A percentile compares a stretch with the other conserved stretches of the same genome.
phyloP scores from a whole-genome alignment of 1,140 invertebrate species.

The Drosophila oshimai region DNA sequence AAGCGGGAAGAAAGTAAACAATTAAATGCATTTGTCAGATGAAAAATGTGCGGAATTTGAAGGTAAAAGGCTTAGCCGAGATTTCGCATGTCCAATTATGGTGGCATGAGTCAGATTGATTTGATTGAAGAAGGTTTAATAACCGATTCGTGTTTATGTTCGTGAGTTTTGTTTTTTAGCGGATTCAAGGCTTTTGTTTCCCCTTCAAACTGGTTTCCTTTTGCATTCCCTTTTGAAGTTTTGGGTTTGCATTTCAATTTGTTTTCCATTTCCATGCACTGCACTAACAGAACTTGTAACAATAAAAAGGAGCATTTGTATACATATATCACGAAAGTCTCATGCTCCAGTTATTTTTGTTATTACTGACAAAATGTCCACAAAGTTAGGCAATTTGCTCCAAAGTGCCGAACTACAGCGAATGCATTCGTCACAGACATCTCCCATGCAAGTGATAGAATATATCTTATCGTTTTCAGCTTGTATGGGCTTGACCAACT shows the following conservation, averaged over 20 bases:
- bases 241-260: slow-evolving; percentile 29
- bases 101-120: slow-evolving; percentile 8
- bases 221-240: not conserved
- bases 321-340: slow-evolving; percentile 14
- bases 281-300: slow-evolving; percentile 6
- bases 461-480: not conserved
- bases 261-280: slow-evolving; percentile 11
- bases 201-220: slow-evolving; percentile 30
- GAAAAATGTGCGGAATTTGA: not conserved
- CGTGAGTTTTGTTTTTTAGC: not conserved
- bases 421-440: slow-evolving; percentile 10
- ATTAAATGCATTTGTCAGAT: not conserved
- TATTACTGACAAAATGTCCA: slow-evolving; percentile 17
- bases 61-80: not conserved
- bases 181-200: slow-evolving; percentile 26
- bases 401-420: not conserved
- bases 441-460: not conserved
- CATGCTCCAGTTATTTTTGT: slow-evolving; percentile 33
- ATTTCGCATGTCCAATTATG: not conserved
- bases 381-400: not conserved
- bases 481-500: too few species aligned
- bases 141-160: slow-evolving; percentile 11
- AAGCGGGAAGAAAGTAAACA: not conserved
- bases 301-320: slow-evolving; percentile 4
- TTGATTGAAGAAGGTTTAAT: slow-evolving; percentile 23